Conservation (phyloP, 2,888 invertebrate species). For the Atrina japonica region DNA sequence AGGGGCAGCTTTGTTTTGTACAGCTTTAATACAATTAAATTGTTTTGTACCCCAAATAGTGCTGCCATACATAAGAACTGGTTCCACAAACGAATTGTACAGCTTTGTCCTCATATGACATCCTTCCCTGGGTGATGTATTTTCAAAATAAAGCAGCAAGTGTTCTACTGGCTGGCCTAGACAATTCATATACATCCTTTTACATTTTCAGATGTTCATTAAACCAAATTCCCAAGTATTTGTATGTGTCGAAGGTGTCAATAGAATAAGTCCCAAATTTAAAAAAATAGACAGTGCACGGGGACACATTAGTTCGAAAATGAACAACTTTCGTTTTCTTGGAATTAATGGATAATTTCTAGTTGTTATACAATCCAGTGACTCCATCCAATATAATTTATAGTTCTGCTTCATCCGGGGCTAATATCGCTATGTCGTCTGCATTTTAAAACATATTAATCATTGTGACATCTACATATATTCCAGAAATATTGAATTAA, state of each 20-base stretch:
- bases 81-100: constrained; percentile 1
- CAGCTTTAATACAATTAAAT: too few species aligned
- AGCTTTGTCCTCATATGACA: not conserved
- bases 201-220: constrained; percentile 1
- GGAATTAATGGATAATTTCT: constrained; percentile 20
- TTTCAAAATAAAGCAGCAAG: not conserved
- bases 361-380: constrained; percentile 13
- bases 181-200: not conserved
- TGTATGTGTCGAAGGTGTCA: not conserved
- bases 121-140: not conserved
- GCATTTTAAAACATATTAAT: constrained; percentile 20
- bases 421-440: constrained; percentile 25
- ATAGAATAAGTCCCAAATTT: not conserved
- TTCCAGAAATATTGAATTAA: too few species aligned
- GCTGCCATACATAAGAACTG: not conserved
- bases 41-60: not conserved
- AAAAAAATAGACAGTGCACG: not conserved
- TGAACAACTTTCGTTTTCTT: constrained; percentile 6
- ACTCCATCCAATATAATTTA: constrained; percentile 4
- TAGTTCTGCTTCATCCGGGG: constrained; percentile 2
- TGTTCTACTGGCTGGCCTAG: not conserved
- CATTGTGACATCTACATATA: not conserved
- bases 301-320: not conserved
- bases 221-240: constrained; percentile 7
- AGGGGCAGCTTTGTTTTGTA: too few species aligned